Percentiles rank a stretch among this genome's conserved stretches.
Conservation (phyloP, 2,113 vertebrate species). For the Calypte anna region DNA sequence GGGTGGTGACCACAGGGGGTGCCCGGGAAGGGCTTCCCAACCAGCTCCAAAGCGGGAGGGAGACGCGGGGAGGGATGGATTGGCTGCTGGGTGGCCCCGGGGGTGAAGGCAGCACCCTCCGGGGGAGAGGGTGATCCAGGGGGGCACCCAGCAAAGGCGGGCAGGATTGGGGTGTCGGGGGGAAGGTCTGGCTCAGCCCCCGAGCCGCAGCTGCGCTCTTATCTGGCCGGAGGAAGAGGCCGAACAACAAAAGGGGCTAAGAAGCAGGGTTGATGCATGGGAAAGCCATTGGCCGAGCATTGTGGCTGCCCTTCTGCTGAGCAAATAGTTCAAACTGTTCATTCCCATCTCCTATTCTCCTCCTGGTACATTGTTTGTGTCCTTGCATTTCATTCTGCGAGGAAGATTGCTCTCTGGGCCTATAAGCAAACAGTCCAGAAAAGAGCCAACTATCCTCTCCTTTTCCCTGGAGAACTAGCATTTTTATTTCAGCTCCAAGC, state of each 20-base stretch:
- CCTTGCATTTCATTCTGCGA: conserved; percentile 99
- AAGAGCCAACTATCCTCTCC: conserved; percentile 96
- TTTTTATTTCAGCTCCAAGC: conserved; percentile 99
- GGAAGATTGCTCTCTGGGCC: conserved; percentile 99
- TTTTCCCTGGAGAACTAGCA: conserved; percentile 99
- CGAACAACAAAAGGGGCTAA: conserved; percentile 93
- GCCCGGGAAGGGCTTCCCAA: not conserved
- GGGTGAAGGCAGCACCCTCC: not conserved
- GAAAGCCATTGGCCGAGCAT: conserved; percentile 96
- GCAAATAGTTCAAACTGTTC: conserved; percentile 99
- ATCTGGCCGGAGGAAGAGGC: conserved; percentile 88
- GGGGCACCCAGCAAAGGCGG: conserved; percentile 78
- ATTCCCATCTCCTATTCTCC: conserved; percentile 99
- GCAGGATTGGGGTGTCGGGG: conserved; percentile 83
- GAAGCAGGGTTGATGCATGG: conserved; percentile 94
- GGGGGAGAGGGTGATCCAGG: not conserved
- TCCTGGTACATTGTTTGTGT: conserved; percentile 98
- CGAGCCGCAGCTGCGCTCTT: conserved; percentile 92
- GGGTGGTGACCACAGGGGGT: accelerated
- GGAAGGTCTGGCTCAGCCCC: conserved; percentile 55
- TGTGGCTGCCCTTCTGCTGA: conserved; percentile 99
- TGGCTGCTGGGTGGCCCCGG: not conserved
- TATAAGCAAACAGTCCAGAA: conserved; percentile 99
- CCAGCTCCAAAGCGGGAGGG: not conserved
- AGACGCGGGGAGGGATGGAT: not conserved